Conservation (phyloP, 2,888 invertebrate species). For the Melieria crassipennis region DNA sequence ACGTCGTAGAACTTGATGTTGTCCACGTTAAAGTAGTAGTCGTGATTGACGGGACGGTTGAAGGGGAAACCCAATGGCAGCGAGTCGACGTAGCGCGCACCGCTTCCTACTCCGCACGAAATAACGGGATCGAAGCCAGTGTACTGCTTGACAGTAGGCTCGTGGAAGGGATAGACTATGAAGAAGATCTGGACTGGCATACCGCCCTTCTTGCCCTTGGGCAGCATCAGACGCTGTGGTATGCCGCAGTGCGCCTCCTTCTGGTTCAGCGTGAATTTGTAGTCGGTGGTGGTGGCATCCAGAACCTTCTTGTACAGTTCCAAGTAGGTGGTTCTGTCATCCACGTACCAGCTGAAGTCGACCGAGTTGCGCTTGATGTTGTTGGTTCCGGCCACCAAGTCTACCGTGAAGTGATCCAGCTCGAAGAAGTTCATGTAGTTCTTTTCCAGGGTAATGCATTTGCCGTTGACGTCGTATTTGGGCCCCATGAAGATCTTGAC, state of each 20-base stretch:
- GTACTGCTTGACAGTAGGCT: constrained; percentile 65
- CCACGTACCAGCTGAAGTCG: constrained; percentile 73
- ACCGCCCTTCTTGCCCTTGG: constrained; percentile 73
- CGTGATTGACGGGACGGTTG: constrained; percentile 72
- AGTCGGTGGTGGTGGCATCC: constrained; percentile 66
- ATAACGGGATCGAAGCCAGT: constrained; percentile 68
- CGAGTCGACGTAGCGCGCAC: constrained; percentile 62
- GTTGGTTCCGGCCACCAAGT: constrained; percentile 69
- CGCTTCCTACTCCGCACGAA: constrained; percentile 68
- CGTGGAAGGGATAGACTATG: constrained; percentile 69
- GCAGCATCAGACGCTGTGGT: constrained; percentile 73
- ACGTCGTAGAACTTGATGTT: constrained; percentile 77
- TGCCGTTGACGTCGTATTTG: constrained; percentile 71
- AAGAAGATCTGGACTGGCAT: constrained; percentile 73
- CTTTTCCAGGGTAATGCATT: constrained; percentile 68
- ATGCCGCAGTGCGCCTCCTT: constrained; percentile 69
- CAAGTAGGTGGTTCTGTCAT: constrained; percentile 69
- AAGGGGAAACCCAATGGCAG: constrained; percentile 79
- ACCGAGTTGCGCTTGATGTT: constrained; percentile 70
- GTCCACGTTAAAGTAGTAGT: constrained; percentile 71
- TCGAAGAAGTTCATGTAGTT: constrained; percentile 75
- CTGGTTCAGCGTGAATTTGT: constrained; percentile 66
- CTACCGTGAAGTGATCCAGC: constrained; percentile 73
- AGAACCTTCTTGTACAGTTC: constrained; percentile 67
- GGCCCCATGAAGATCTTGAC: constrained; percentile 78